Evolutionary conservation across 2,797 vertebrate species (phyloP).

Genomic region (Sitta carolinensis): DNA sequence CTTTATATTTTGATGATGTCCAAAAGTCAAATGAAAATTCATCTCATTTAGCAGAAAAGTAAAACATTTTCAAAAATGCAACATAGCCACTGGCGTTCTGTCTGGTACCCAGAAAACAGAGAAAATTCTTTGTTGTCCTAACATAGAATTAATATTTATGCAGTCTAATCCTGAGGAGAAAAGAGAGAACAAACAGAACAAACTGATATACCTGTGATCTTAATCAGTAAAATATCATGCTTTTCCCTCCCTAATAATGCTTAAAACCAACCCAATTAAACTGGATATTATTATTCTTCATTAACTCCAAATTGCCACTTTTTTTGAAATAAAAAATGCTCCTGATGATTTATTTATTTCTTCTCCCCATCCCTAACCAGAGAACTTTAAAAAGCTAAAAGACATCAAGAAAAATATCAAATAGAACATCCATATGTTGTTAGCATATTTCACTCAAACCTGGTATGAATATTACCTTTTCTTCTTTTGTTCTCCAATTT

Average conservation of each 20-base stretch:
- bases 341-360: conserved; percentile 10
- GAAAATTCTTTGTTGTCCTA: conserved; percentile 49
- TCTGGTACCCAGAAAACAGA: conserved; percentile 22
- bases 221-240: background rate
- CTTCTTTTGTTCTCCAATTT: conserved; percentile 13
- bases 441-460: conserved; percentile 49
- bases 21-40: conserved; percentile 65
- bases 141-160: conserved; percentile 52
- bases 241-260: background rate
- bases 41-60: conserved; percentile 58
- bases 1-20: conserved; percentile 52
- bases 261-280: conserved; percentile 2
- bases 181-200: background rate
- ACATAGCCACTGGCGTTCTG: conserved; percentile 23
- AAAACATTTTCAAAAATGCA: conserved; percentile 61
- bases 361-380: background rate
- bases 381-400: background rate
- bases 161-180: background rate
- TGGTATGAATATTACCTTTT: background rate
- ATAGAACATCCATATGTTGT: background rate
- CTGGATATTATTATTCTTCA: conserved; percentile 1
- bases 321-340: conserved; percentile 5
- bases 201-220: background rate
- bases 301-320: conserved; percentile 32
- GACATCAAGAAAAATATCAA: conserved; percentile 6